Evolutionary conservation across 1,140 invertebrate genomes (phyloP), one percentile per base, ranked within the genome.

Genomic region (Campoletis sonorensis): DNA sequence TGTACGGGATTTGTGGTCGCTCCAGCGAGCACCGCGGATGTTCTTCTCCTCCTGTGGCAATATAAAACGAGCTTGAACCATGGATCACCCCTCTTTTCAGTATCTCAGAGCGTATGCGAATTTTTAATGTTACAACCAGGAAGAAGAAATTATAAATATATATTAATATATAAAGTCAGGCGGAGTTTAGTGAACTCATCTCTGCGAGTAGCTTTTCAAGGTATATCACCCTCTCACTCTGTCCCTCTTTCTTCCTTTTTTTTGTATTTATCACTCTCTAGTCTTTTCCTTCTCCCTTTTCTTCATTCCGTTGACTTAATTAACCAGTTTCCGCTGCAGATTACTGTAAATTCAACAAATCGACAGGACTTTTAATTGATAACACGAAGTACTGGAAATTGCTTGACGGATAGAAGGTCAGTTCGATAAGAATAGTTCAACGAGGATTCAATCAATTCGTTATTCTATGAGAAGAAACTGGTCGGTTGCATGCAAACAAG

Each of bases 141-240:
- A 78, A 67, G 76, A 64, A 78, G 76, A 78, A 67, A 78, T 78
- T 37, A 77, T 75, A 75, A 58, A 73, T 76, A 76, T n/a, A 58
- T 64, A 77, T 61, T 64, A n/a, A n/a, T n/a, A 40, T 33, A 58
- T 18, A 30, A 67, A 78, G 76, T 30, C 5, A 67, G 1, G 23
- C 37, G 37, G 76, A 78, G 76, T 78, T 78, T 78, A 78, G 76
- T 78, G 76, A 78, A 78, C 76, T 61, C 67, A 16, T 4, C 51
- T 18, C 8, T 45, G 26, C 26, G n/a, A 21, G 51, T 10, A 1
- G 73, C 27, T 15, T 11, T 37, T n/a, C 15, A 54, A 51, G 45
- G 23, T 30, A 45, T 64, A 45, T 64, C 61, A 23, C 61, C 23
- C 61, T 64, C 40, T 16, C 72, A 11, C 68, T 45, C 8, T 45